Percentiles rank a stretch among this genome's conserved stretches.
Evolutionary conservation across 1,140 invertebrate species (phyloP).

Genomic region (Watersipora subatra): DNA sequence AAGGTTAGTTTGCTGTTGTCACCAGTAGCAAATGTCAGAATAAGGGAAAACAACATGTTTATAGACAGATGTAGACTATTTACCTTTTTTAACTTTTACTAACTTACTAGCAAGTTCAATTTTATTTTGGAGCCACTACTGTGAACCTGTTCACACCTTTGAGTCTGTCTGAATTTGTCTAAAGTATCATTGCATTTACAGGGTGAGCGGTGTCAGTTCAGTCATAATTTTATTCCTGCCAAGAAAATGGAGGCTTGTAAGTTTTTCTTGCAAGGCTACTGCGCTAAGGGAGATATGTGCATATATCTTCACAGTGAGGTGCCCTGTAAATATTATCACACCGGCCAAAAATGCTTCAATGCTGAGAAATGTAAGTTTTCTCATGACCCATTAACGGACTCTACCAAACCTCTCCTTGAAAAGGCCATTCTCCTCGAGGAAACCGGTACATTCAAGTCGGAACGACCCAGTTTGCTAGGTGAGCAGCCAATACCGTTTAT

Average conservation of each 20-base stretch:
- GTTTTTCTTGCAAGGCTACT: constrained; percentile 89
- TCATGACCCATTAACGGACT: constrained; percentile 67
- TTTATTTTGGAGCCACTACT: too few species aligned
- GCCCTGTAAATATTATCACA: constrained; percentile 92
- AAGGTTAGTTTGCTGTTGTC: constrained; percentile 42
- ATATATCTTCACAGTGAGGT: constrained; percentile 93
- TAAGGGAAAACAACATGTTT: too few species aligned
- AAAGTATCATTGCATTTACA: constrained; percentile 32
- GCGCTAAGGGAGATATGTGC: constrained; percentile 86
- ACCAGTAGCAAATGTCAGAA: too few species aligned
- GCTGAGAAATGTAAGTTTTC: constrained; percentile 80
- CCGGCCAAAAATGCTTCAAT: constrained; percentile 66
- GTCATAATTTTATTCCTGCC: constrained; percentile 65
- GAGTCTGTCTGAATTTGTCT: too few species aligned
- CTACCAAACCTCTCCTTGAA: constrained; percentile 52
- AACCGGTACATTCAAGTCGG: neutral
- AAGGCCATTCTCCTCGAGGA: constrained; percentile 39
- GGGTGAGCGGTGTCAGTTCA: constrained; percentile 66
- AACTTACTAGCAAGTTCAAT: too few species aligned
- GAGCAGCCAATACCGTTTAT: too few species aligned
- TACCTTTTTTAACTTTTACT: too few species aligned
- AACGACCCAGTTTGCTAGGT: neutral
- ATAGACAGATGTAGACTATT: too few species aligned
- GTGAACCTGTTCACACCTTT: too few species aligned
- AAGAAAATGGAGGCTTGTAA: constrained; percentile 89